phyloP scores from a whole-genome alignment of 2,113 vertebrate species.

The Ptychochromis oligacanthus region DNA sequence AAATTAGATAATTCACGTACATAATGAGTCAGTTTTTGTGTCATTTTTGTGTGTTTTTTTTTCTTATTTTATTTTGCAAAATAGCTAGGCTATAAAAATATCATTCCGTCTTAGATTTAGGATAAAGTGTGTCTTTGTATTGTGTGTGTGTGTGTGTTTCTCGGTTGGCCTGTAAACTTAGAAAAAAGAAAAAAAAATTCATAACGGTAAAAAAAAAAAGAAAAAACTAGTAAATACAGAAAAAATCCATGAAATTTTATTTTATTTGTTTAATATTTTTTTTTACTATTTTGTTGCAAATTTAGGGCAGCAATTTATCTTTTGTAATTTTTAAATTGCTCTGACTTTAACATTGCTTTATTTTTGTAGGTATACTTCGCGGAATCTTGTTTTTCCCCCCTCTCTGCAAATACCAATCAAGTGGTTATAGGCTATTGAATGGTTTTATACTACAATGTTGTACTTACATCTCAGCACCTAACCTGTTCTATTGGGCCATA shows the following conservation, averaged over 20 bases:
- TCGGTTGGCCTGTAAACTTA: neutral
- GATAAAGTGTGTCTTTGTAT: neutral
- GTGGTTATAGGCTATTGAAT: slow-evolving; percentile 66
- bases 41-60: no score
- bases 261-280: neutral
- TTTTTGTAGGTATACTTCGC: neutral
- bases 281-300: neutral
- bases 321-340: neutral
- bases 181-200: neutral
- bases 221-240: no score
- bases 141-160: neutral
- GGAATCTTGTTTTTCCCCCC: neutral
- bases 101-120: neutral
- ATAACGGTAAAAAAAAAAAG: neutral
- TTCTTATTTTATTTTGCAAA: neutral
- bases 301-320: neutral
- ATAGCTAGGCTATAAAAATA: neutral
- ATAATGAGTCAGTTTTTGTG: neutral
- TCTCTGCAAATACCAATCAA: slow-evolving; percentile 56
- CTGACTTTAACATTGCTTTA: neutral
- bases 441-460: slow-evolving; percentile 62
- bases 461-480: slow-evolving; percentile 68
- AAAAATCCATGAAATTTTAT: neutral
- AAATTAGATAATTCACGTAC: neutral
- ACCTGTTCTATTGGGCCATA: slow-evolving; percentile 72